These are phyloP conservation scores for Diarsia dahlii DNA, from an alignment of 2,888 invertebrate species.

Conservation along the genomic window DNA sequence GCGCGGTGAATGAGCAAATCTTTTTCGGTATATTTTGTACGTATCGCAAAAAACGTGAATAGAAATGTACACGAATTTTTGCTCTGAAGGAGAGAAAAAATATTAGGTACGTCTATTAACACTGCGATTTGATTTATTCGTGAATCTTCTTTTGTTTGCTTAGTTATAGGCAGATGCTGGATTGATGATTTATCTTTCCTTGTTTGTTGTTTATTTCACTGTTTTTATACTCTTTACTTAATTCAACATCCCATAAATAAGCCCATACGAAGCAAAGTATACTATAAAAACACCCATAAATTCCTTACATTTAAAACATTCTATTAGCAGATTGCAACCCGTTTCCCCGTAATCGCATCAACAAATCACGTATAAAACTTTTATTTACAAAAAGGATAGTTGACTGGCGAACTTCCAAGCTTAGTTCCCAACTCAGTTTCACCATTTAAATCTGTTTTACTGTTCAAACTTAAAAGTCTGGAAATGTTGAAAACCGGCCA, in stretches of 20 bases:
- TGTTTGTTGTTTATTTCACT: slow-evolving; percentile 6
- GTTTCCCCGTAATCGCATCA: slow-evolving; percentile 48
- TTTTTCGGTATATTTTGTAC: slow-evolving; percentile 30
- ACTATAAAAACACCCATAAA: slow-evolving; percentile 50
- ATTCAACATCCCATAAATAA: slow-evolving; percentile 45
- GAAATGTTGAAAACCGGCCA: slow-evolving; percentile 51
- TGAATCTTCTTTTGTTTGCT: neutral
- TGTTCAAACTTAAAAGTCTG: slow-evolving; percentile 55
- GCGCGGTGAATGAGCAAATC: slow-evolving; percentile 28
- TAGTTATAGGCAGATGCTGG: neutral
- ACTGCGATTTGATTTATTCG: neutral
- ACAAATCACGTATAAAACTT: slow-evolving; percentile 63
- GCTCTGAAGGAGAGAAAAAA: slow-evolving; percentile 1
- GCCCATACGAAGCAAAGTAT: slow-evolving; percentile 14
- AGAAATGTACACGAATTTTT: slow-evolving; percentile 3
- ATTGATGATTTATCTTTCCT: neutral
- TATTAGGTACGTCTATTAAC: slow-evolving; percentile 8
- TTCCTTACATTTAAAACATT: slow-evolving; percentile 44
- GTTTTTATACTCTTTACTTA: slow-evolving; percentile 2
- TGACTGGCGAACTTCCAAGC: slow-evolving; percentile 63
- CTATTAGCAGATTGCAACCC: slow-evolving; percentile 54
- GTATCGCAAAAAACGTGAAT: slow-evolving; percentile 4
- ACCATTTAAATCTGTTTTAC: slow-evolving; percentile 68
- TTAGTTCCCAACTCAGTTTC: slow-evolving; percentile 62
- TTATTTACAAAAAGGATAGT: slow-evolving; percentile 62